These are phyloP conservation scores for Apolygus lucorum DNA, from an alignment of 1,140 invertebrate species.

Conservation along the genomic window DNA sequence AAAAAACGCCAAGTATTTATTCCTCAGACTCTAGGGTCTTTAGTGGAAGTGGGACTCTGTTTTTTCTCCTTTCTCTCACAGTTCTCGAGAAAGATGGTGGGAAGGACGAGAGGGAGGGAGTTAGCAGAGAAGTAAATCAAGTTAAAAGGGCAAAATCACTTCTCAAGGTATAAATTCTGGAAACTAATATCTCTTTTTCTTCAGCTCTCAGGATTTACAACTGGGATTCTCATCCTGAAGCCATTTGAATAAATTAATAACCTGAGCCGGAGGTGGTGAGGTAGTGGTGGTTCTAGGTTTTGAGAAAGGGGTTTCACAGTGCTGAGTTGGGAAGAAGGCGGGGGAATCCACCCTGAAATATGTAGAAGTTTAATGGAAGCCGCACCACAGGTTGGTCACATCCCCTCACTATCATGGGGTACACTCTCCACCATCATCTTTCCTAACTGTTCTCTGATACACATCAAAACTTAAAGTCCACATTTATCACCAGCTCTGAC, in stretches of 20 bases:
- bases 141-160: conserved; percentile 10
- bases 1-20: not conserved
- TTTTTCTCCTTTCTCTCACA: not conserved
- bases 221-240: conserved; percentile 2
- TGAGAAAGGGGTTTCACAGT: conserved; percentile 1
- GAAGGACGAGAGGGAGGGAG: not conserved
- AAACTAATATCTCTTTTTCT: conserved; percentile 13
- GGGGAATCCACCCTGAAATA: not conserved
- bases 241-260: conserved; percentile 11
- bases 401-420: too few species aligned
- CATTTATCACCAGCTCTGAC: conserved; percentile 1
- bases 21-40: not conserved
- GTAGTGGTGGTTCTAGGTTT: too few species aligned
- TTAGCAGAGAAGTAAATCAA: not conserved
- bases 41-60: not conserved
- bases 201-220: not conserved
- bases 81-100: too few species aligned
- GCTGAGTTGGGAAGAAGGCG: not conserved
- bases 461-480: conserved; percentile 8
- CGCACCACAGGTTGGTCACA: conserved; percentile 11
- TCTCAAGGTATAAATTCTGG: conserved; percentile 7
- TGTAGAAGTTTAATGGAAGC: conserved; percentile 15
- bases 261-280: conserved; percentile 9
- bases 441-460: not conserved
- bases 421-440: not conserved